Base-by-base conservation (phyloP, 1,140 invertebrate species). In the Dendrolimus punctatus region DNA sequence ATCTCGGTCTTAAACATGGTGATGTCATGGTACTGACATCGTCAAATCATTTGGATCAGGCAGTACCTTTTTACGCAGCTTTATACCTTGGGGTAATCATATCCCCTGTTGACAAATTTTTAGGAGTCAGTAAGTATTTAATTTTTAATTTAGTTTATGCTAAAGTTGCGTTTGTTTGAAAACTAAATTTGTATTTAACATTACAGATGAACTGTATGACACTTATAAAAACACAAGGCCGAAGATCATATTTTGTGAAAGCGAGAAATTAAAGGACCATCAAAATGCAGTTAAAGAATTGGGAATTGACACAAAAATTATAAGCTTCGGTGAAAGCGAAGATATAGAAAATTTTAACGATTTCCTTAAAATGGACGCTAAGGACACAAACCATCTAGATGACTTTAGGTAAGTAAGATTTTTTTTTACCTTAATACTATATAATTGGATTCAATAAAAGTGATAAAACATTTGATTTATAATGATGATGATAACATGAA, bases 11-110 rank as follows among this genome's bases (percentile, higher is more conserved):
- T 4, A 64, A 73, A 40, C 51, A 45, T 5, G 76, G 71, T 9
- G 80, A 87, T 43, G 70, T 76, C 6, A 68, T 85, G 8, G 62
- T 73, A 1, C 50, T 86, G 3, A 75, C 79, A 61, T 71, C 69
- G 8, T 57, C 71, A 0, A 88, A 84, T 40, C 73, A 80, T 53
- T 45, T 80, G 5, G 65, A 88, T 46, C 43, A 72, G 5, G 42
- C 58, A 4, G 71, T 85, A 46, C 79, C 83, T 5, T 67, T 71
- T 9, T 71, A 84, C 6, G 80, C 81, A 0, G 60, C 66, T 3
- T 53, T 69, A 6, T 80, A 69, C 50, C 47, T 76, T 8, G 80
- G 78, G 8, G 49, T 66, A 3, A 51, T 58, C 37, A 38, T 63
- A 46, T 55, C 52, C 3, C 37, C 50, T 40, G 8, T 58, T 8